phyloP scores from a whole-genome alignment of 23 tunicate genomes.

The Ascidia mentula region DNA sequence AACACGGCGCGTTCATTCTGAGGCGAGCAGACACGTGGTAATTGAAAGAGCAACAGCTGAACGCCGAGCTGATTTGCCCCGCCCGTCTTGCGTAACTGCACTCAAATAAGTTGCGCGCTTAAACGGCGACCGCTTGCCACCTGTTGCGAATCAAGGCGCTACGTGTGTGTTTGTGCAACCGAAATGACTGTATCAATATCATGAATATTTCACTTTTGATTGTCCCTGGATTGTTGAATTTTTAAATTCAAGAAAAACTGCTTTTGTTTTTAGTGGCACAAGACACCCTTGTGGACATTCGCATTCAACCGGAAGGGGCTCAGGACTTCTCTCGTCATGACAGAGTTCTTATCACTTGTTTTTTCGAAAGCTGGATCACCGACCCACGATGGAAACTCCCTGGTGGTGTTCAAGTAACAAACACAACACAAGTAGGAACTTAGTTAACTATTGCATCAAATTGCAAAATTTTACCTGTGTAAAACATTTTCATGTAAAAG shows the following conservation, averaged over 20 bases:
- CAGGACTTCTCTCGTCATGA: not conserved
- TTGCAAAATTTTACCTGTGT: too few species aligned
- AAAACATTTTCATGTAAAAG: too few species aligned
- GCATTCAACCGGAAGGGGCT: not conserved
- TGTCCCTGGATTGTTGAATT: too few species aligned
- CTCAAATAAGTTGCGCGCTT: not conserved
- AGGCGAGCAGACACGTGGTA: not conserved
- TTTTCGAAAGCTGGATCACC: not conserved
- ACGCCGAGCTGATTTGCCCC: not conserved
- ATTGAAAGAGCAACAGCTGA: not conserved
- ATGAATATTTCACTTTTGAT: too few species aligned
- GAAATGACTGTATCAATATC: too few species aligned
- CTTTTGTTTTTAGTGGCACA: not conserved
- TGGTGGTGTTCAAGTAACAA: not conserved
- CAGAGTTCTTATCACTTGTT: not conserved
- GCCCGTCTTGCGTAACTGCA: not conserved
- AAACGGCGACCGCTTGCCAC: not conserved
- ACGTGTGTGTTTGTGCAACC: not conserved
- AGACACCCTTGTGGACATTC: not conserved
- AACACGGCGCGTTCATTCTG: not conserved
- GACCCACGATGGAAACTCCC: not conserved
- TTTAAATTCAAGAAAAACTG: not conserved
- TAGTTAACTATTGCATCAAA: too few species aligned
- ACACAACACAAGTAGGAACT: too few species aligned
- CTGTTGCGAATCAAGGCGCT: not conserved